Conservation (phyloP, 2,888 invertebrate species). For the Andrena haemorrhoa region DNA sequence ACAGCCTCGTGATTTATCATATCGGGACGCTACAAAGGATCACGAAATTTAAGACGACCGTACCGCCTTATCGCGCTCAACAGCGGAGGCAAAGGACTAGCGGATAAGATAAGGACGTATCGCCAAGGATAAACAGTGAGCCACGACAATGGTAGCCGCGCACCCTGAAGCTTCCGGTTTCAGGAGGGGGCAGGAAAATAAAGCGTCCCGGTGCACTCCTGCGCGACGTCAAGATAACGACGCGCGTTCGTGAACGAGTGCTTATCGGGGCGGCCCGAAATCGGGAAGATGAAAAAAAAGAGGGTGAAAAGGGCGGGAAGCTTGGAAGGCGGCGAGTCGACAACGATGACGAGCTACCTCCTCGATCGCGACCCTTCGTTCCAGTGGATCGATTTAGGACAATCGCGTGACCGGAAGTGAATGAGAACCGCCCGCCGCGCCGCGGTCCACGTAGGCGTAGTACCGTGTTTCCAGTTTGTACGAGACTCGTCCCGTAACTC, state of each 20-base stretch:
- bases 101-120: slow-evolving; percentile 78
- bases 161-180: slow-evolving; percentile 68
- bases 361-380: slow-evolving; percentile 10
- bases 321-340: slow-evolving; percentile 1
- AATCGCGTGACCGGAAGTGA: slow-evolving; percentile 76
- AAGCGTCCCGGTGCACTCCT: slow-evolving; percentile 34
- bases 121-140: slow-evolving; percentile 69
- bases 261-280: slow-evolving; percentile 39
- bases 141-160: slow-evolving; percentile 60
- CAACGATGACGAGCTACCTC: neutral
- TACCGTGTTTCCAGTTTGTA: slow-evolving; percentile 49
- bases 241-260: slow-evolving; percentile 21
- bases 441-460: slow-evolving; percentile 54
- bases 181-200: slow-evolving; percentile 54
- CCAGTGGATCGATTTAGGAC: slow-evolving; percentile 66
- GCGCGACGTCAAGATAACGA: slow-evolving; percentile 45
- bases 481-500: slow-evolving; percentile 43
- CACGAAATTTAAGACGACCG: slow-evolving; percentile 37
- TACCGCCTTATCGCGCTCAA: slow-evolving; percentile 37
- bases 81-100: slow-evolving; percentile 45
- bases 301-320: neutral
- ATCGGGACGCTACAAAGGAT: slow-evolving; percentile 14
- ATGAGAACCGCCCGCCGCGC: slow-evolving; percentile 57
- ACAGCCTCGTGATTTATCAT: slow-evolving; percentile 18
- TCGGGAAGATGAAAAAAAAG: slow-evolving; percentile 3